phyloP scores from a whole-genome alignment of 2,888 invertebrate genomes.

The Drosophila emarginata region DNA sequence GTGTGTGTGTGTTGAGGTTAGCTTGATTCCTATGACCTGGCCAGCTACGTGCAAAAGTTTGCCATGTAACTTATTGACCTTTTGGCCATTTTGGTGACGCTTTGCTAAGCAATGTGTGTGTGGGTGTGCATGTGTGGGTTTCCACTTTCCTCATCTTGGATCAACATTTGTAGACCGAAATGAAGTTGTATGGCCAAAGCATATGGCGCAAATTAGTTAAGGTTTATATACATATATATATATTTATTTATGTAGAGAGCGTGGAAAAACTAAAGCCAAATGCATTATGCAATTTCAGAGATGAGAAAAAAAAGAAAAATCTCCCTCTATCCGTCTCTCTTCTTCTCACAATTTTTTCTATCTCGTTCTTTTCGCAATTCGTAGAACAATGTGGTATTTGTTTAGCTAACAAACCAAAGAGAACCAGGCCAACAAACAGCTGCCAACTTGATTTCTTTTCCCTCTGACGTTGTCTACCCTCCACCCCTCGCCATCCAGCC shows the following conservation, averaged over 20 bases:
- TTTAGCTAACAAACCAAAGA: conserved; percentile 61
- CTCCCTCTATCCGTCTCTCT: not conserved
- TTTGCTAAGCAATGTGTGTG: not conserved
- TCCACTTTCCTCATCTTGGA: conserved; percentile 32
- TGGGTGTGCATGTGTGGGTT: conserved; percentile 8
- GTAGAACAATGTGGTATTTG: conserved; percentile 55
- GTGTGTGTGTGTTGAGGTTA: conserved; percentile 26
- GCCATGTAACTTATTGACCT: conserved; percentile 59
- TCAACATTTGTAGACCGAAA: conserved; percentile 60
- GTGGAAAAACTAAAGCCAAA: conserved; percentile 11
- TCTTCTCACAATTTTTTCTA: conserved; percentile 13
- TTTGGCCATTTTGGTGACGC: conserved; percentile 28
- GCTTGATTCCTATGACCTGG: conserved; percentile 3
- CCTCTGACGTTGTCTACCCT: conserved; percentile 5
- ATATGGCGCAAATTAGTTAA: conserved; percentile 59
- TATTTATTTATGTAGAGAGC: too few species aligned
- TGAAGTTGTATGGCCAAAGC: conserved; percentile 37
- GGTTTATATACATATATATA: conserved; percentile 25
- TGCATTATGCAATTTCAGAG: conserved; percentile 10
- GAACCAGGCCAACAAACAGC: conserved; percentile 17
- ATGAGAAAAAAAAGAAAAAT: not conserved
- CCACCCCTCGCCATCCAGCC: conserved; percentile 20
- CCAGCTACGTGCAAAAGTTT: conserved; percentile 48
- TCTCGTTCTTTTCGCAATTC: not conserved
- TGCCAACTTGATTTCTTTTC: conserved; percentile 22